Evolutionary conservation across 2,888 invertebrate species (phyloP), one percentile per base, ranked within the genome.

Genomic region (Thera britannica): DNA sequence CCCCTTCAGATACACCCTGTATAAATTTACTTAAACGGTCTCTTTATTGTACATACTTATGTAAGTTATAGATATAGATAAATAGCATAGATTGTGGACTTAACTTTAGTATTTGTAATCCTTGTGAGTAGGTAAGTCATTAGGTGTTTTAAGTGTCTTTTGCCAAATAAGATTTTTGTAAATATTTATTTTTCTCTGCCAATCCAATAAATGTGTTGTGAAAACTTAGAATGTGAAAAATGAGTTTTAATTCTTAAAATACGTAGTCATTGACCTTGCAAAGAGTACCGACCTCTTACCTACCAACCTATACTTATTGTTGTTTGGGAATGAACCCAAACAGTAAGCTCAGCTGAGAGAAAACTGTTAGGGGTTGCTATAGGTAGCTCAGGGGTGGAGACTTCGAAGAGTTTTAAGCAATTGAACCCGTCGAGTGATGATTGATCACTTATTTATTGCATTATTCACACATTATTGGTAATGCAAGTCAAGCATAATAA

Each of bases 31-130:
- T 23, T 41, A 4, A 44, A 57, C 38, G 7, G 52, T 67, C 65
- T 68, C 59, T 68, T 79, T 83, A 76, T 75, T 83, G 83, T 82
- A 81, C 75, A 82, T 81, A 81, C 23, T 1, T 23, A 23, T 0
- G 61, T 62, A 81, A 61, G 62, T 46, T 46, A 46, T 46, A 46
- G 44, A 9, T 46, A 46, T 46, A 46, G 44, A 7, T 46, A 46
- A 12, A 34, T 68, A 65, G 62, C 8, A 51, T 72, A 65, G 67
- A 66, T 65, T 49, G 67, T 68, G 75, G 68, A 71, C 70, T 71
- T 67, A 57, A 64, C 48, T 58, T 55, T 65, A 58, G 36, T 56
- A 44, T 69, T 63, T 64, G 12, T 58, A 49, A 44, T 62, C 44
- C 60, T 61, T 38, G n/a, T 35, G 2, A 62, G 44, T 60, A 63